These are phyloP conservation scores for Clamator glandarius DNA, from an alignment of 2,797 vertebrate species.

Conservation along the genomic window DNA sequence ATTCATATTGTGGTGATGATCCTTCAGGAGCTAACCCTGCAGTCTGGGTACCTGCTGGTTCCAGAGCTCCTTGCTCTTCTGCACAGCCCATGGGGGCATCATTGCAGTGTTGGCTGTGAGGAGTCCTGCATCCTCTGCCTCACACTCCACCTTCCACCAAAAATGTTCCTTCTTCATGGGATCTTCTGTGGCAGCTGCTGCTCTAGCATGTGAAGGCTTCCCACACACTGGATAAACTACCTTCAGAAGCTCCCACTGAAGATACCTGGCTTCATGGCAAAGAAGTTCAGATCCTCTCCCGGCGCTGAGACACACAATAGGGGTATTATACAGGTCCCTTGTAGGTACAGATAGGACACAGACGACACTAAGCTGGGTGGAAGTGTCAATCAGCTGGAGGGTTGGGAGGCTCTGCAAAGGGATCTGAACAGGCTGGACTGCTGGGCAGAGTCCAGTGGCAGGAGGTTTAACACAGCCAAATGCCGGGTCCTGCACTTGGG, in stretches of 20 bases:
- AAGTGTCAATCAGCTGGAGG: no score
- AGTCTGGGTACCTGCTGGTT: accelerated
- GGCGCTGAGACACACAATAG: background rate
- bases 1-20: background rate
- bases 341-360: background rate
- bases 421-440: no score
- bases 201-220: background rate
- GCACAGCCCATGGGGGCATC: background rate
- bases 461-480: no score
- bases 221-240: background rate
- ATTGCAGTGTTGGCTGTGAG: background rate
- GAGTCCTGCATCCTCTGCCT: background rate
- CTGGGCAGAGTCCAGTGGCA: no score
- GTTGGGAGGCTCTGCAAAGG: no score
- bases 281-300: background rate
- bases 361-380: no score
- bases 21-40: background rate
- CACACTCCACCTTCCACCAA: accelerated
- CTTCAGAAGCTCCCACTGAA: background rate
- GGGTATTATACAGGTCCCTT: background rate
- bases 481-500: no score
- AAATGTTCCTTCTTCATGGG: background rate
- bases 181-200: background rate
- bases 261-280: background rate
- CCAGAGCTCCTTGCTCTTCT: background rate